These are phyloP conservation scores for Geococcyx californianus DNA, from an alignment of 2,113 vertebrate genomes.

Conservation along the genomic window DNA sequence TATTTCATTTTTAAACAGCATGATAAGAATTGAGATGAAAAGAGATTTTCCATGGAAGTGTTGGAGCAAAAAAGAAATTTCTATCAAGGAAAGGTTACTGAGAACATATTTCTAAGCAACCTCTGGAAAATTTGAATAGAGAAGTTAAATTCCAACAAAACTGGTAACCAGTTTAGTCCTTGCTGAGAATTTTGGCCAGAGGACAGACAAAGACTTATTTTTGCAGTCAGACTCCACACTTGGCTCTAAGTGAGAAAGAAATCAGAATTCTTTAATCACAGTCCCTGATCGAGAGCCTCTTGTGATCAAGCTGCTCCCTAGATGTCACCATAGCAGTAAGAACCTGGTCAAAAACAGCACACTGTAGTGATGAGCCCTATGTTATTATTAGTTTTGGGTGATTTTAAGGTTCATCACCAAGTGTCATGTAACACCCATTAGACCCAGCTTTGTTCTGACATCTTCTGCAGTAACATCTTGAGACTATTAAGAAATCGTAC, in stretches of 20 bases:
- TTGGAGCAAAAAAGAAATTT: constrained; percentile 24
- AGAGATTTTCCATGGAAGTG: not conserved
- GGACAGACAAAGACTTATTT: not conserved
- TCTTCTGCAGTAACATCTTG: not conserved
- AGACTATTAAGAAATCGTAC: not conserved
- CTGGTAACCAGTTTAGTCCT: constrained; percentile 26
- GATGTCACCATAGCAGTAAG: not conserved
- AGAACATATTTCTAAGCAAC: constrained; percentile 26
- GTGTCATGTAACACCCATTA: not conserved
- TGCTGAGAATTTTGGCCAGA: constrained; percentile 16
- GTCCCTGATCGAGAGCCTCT: not conserved
- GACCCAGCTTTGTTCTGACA: not conserved
- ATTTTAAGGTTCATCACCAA: not conserved
- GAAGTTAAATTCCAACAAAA: constrained; percentile 26
- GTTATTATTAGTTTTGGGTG: not conserved
- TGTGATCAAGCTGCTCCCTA: not conserved
- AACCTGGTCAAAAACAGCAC: not conserved
- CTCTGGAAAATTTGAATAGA: constrained; percentile 25
- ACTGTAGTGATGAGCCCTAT: not conserved
- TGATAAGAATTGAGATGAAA: not conserved
- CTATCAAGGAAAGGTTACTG: constrained; percentile 19
- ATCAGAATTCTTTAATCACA: not conserved
- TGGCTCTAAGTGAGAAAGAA: not conserved
- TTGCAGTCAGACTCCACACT: not conserved
- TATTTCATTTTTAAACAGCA: not conserved